Base-by-base conservation (phyloP, 2,888 invertebrate species). In the Enchytraeus crypticus region DNA sequence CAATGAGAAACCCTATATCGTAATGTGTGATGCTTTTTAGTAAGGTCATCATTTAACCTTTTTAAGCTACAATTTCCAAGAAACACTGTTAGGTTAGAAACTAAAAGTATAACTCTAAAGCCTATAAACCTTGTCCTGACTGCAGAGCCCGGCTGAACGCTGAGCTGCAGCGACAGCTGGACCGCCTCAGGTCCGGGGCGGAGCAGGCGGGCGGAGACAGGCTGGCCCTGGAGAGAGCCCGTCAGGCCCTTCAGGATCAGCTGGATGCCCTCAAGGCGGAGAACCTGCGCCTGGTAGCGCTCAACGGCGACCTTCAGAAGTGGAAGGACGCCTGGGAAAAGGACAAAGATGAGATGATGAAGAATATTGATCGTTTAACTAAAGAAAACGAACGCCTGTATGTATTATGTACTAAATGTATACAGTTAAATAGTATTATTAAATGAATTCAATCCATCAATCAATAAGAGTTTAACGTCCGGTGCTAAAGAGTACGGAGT, bases 331-430 rank as follows among this genome's bases (percentile, higher is more conserved):
- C 84, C 18, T 81, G 89, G 30, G 84, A 89, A 71, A 83, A 84
- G 38, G 92, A 92, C 71, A 90, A 89, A 77, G 87, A 87, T 72
- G 86, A 86, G 70, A 81, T 90, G 63, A 89, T 89, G 72, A 85
- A 89, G 73, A 80, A 81, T 65, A 74, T 77, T 62, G 79, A 80
- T 23, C 69, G 78, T 33, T 76, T 76, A 67, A 68, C 72, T 47
- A 78, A 77, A 69, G 80, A 81, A 69, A 74, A 77, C 58, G 78
- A 78, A 59, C 72, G 77, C 74, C 76, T 77, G 78, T 79, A 68
- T 51, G 62, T 59, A 5, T 43, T n/a, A n/a, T n/a, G n/a, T n/a
- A n/a, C n/a, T n/a, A n/a, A n/a, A n/a, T n/a, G n/a, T n/a, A n/a
- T n/a, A n/a, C n/a, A n/a, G n/a, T n/a, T n/a, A n/a, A n/a, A n/a